Evolutionary conservation across 1,140 invertebrate species (phyloP).

Genomic region (Myzus persicae): DNA sequence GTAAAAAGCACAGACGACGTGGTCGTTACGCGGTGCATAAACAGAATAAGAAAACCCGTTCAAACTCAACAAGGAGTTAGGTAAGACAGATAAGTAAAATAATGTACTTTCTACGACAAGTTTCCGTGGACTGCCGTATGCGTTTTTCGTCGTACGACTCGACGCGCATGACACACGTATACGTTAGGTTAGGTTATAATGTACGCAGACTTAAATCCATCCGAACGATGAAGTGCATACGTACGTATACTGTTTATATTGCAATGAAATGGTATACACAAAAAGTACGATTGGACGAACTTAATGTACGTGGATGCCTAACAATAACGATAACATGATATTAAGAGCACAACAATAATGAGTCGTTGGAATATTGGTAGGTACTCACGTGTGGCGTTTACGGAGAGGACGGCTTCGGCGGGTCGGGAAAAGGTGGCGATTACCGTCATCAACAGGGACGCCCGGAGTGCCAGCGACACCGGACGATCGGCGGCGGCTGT

Average conservation of each 20-base stretch:
- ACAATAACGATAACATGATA: not conserved
- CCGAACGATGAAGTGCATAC: too few species aligned
- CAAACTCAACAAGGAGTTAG: not conserved
- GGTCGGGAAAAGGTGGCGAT: not conserved
- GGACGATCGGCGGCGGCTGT: not conserved
- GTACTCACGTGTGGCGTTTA: conserved; percentile 54
- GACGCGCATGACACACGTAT: not conserved
- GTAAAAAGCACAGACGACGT: not conserved
- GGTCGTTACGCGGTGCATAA: not conserved
- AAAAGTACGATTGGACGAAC: not conserved
- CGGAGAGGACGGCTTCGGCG: conserved; percentile 42
- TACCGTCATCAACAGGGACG: conserved; percentile 7
- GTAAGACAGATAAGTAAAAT: not conserved
- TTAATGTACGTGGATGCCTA: not conserved
- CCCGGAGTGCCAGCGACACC: not conserved
- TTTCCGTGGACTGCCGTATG: not conserved
- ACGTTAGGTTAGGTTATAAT: too few species aligned
- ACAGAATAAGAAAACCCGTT: not conserved
- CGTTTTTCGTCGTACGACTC: not conserved
- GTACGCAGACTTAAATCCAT: not conserved
- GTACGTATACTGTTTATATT: too few species aligned
- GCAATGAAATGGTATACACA: not conserved
- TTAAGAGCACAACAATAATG: not conserved
- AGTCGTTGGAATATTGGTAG: not conserved
- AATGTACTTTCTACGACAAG: conserved; percentile 21